Evolutionary conservation across 2,113 vertebrate species (phyloP).

Genomic region (Charina bottae): DNA sequence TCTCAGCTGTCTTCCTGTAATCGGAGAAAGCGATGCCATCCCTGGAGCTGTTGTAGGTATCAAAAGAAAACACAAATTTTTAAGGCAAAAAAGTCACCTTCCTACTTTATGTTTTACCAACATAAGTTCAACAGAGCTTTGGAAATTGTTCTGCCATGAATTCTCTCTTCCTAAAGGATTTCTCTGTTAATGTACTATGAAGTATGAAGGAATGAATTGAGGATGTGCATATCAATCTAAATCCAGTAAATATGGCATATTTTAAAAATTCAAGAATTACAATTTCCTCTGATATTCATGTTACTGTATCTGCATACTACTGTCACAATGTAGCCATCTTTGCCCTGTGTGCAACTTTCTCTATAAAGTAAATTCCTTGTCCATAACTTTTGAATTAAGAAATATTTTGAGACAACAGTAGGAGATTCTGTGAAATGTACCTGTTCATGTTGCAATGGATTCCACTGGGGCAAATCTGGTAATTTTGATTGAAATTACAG

Average conservation of each 20-base stretch:
- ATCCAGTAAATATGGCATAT: background rate
- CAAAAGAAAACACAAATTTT: constrained; percentile 37
- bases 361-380: background rate
- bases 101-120: background rate
- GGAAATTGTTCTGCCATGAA: background rate
- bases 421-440: background rate
- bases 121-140: background rate
- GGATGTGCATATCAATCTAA: background rate
- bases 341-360: background rate
- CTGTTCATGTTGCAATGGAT: background rate
- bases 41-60: constrained; percentile 35
- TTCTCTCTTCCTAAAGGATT: background rate
- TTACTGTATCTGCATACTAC: background rate
- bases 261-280: background rate
- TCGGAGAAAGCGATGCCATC: background rate
- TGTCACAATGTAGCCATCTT: background rate
- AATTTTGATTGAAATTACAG: background rate
- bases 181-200: background rate
- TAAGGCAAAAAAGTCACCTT: background rate
- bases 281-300: background rate
- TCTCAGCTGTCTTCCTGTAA: background rate
- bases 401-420: constrained; percentile 2
- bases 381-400: background rate
- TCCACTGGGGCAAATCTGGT: background rate
- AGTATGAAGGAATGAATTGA: constrained; percentile 41